phyloP scores from a whole-genome alignment of 2,888 invertebrate genomes.

The Zaprionus obscuricornis region DNA sequence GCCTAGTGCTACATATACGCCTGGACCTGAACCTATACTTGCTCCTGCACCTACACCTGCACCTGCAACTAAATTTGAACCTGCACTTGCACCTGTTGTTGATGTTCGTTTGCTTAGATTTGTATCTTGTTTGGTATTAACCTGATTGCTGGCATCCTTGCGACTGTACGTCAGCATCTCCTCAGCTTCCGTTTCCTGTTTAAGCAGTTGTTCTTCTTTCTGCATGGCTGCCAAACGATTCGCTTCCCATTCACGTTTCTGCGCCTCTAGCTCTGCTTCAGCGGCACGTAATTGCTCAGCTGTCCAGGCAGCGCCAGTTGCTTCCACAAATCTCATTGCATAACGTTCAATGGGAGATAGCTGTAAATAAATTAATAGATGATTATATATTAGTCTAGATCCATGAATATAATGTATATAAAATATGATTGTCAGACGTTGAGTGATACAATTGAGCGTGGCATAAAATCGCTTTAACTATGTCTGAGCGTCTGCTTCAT shows the following conservation, averaged over 20 bases:
- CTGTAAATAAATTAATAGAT: conserved; percentile 84
- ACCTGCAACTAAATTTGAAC: too few relatives aligned
- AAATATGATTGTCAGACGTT: conserved; percentile 73
- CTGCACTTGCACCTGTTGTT: conserved; percentile 16
- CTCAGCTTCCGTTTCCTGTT: conserved; percentile 86
- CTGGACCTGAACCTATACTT: too few relatives aligned
- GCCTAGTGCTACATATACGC: too few relatives aligned
- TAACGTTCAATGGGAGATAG: conserved; percentile 96
- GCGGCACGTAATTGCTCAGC: conserved; percentile 94
- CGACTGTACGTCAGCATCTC: conserved; percentile 90
- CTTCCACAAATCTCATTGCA: conserved; percentile 96
- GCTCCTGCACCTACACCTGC: too few relatives aligned
- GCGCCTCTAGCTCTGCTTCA: conserved; percentile 93
- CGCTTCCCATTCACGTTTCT: conserved; percentile 94
- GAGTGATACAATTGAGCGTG: conserved; percentile 83
- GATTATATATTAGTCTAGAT: neutral
- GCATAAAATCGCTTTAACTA: conserved; percentile 75
- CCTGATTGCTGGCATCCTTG: conserved; percentile 92
- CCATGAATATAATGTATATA: neutral
- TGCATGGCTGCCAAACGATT: conserved; percentile 89
- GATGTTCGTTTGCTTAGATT: conserved; percentile 54
- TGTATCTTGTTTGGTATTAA: conserved; percentile 86
- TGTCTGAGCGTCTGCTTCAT: conserved; percentile 80
- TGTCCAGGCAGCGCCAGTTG: conserved; percentile 89
- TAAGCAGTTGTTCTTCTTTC: conserved; percentile 87